Conservation (phyloP, 2,797 vertebrate species). For the Cyclopterus lumpus region DNA sequence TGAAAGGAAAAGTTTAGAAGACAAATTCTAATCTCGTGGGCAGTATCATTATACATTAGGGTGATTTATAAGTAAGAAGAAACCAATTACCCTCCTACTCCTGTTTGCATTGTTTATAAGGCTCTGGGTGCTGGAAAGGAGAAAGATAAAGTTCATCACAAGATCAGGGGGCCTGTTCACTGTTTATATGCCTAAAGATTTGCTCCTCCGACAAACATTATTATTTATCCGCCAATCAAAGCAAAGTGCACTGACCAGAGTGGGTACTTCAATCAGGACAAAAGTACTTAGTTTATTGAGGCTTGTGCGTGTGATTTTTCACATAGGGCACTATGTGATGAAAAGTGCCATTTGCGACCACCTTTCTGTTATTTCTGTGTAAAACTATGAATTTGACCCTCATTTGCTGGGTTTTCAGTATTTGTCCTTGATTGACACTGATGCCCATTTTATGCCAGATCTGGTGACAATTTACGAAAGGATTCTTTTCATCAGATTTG, state of each 20-base stretch:
- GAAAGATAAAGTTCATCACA: slow-evolving; percentile 48
- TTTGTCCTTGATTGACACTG: slow-evolving; percentile 61
- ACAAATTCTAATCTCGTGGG: slow-evolving; percentile 46
- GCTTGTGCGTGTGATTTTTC: slow-evolving; percentile 48
- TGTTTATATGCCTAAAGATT: slow-evolving; percentile 63
- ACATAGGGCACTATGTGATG: slow-evolving; percentile 68
- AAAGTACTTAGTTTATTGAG: slow-evolving; percentile 79
- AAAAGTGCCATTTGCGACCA: slow-evolving; percentile 74
- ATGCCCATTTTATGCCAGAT: slow-evolving; percentile 62
- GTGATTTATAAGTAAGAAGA: slow-evolving; percentile 43
- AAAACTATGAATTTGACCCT: slow-evolving; percentile 55
- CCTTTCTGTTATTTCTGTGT: slow-evolving; percentile 64
- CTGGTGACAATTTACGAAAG: slow-evolving; percentile 48
- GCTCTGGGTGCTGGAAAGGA: slow-evolving; percentile 62
- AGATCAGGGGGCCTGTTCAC: slow-evolving; percentile 32
- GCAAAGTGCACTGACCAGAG: slow-evolving; percentile 83
- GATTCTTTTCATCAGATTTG: slow-evolving; percentile 51
- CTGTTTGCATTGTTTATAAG: slow-evolving; percentile 35
- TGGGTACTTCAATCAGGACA: slow-evolving; percentile 80
- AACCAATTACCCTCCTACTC: slow-evolving; percentile 37
- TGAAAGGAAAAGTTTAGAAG: slow-evolving; percentile 50
- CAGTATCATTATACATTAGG: slow-evolving; percentile 35
- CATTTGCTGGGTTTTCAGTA: slow-evolving; percentile 56
- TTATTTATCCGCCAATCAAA: slow-evolving; percentile 81
- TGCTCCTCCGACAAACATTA: slow-evolving; percentile 67